phyloP scores from a whole-genome alignment of 1,140 invertebrate species.

The Drosophila lini region DNA sequence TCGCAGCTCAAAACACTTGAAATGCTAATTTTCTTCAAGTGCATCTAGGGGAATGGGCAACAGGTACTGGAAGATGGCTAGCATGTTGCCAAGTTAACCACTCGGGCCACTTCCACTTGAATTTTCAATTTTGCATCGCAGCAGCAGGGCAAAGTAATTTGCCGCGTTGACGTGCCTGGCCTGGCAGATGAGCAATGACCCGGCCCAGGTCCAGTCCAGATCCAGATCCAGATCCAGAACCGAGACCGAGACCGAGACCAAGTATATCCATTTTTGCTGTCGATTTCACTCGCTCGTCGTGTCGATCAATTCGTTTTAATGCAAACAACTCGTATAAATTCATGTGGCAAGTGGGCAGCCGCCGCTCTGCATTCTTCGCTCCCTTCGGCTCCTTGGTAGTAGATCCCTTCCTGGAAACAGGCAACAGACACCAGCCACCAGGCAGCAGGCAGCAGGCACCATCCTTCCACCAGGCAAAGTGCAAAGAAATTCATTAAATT shows the following conservation, averaged over 20 bases:
- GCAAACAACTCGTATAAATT: slow-evolving; percentile 83
- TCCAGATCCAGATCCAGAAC: slow-evolving; percentile 4
- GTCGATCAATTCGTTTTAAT: slow-evolving; percentile 82
- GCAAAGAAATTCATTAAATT: slow-evolving; percentile 83
- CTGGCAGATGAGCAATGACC: slow-evolving; percentile 81
- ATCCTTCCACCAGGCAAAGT: slow-evolving; percentile 53
- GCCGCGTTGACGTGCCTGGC: slow-evolving; percentile 81
- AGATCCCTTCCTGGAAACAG: slow-evolving; percentile 36
- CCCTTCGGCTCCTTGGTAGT: not conserved
- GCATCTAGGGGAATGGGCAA: not conserved
- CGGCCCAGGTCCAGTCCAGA: slow-evolving; percentile 9
- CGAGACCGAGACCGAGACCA: not conserved
- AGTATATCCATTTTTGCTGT: slow-evolving; percentile 28
- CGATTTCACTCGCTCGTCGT: slow-evolving; percentile 64
- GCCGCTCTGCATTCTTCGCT: slow-evolving; percentile 16
- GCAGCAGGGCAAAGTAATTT: slow-evolving; percentile 75
- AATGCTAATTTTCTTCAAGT: not conserved
- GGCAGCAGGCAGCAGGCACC: slow-evolving; percentile 44
- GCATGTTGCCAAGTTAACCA: slow-evolving; percentile 81
- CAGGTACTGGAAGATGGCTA: slow-evolving; percentile 40
- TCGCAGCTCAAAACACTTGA: no score
- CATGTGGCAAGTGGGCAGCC: slow-evolving; percentile 68
- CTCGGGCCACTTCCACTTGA: slow-evolving; percentile 56
- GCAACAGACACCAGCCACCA: slow-evolving; percentile 14
- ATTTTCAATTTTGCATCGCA: slow-evolving; percentile 81